Evolutionary conservation across 2,113 vertebrate species (phyloP), one percentile per base, ranked within the genome.

Genomic region (Pao palembangensis): DNA sequence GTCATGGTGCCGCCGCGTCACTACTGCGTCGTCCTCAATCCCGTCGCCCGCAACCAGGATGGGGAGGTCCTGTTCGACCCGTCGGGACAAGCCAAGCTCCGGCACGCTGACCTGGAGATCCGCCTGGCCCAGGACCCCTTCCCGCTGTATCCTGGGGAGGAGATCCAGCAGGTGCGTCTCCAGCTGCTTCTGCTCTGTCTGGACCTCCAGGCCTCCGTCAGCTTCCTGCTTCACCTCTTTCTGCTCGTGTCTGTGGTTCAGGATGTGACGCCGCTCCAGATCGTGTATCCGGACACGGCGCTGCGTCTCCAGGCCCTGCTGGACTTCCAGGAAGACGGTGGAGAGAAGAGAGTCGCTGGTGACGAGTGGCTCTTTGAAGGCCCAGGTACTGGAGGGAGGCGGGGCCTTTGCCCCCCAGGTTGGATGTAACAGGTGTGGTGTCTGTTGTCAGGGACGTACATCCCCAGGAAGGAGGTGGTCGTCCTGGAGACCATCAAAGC

Each of bases 281-380:
- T 94, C n/a, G 93, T 97, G 6, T 89, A 85, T n/a, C 91, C 94
- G 0, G 93, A 97, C 85, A 94, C 94, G 0, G 95, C 95, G 0
- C 89, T 97, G 66, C 91, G 93, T 34, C 92, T 97, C 0, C 93
- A 93, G 82, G 93, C 94, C 0, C 81, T 95, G 63, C 90, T 97
- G 42, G 94, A 96, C 82, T 94, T 94, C 12, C 84, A 92, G 52
- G 86, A 91, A 7, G 71, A 73, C 0, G 68, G 64, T 0, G 90
- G 84, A 1, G 78, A 89, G 55, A 92, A 91, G 63, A 82, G 90
- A 0, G 75, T 94, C 0, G 93, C 94, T 0, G 95, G 95, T 64
- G 94, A 96, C 0, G 93, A 97, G 82, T 97, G 94, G 94, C 88
- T 97, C 2, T 97, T 97, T 8, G 93, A 97, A 69, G 95, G 95